Base-by-base conservation (phyloP, 1,140 invertebrate species). In the Cotesia vestalis region DNA sequence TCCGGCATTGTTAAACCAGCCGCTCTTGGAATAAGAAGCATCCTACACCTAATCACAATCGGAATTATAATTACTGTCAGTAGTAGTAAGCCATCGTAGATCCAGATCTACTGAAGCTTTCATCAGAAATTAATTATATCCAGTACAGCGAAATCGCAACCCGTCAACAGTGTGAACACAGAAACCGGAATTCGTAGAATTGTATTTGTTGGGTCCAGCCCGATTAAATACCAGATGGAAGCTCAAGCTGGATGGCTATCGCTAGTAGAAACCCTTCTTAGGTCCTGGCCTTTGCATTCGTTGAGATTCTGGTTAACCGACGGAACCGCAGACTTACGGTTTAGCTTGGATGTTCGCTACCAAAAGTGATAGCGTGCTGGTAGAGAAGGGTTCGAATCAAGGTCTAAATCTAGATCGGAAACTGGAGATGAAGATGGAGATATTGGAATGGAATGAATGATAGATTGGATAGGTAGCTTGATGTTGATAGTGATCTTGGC, bases 261-360 rank as follows among this genome's bases (percentile, higher is more conserved):
- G 4, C 63, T 12, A 35, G 46, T 53, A 59, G 55, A 63, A 57
- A 72, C 35, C 51, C 46, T 55, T 62, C 51, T 34, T 64, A 55
- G 60, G 38, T 53, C 60, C 69, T 69, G 60, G 53, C 62, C 60
- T 73, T 69, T 74, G 67, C 35, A 46, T 70, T 70, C 68, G 61
- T 74, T 34, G 70, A 57, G 70, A 74, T 74, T 74, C 36, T 5
- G 73, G 73, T 70, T 74, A 71, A 74, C 69, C 73, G 38, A 5
- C 20, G 40, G 35, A 67, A 74, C 73, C 69, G 36, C 73, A 74
- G 73, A 71, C 63, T 69, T 53, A 71, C 68, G 53, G 73, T 55
- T 52, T 20, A n/a, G 5, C 51, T 55, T 27, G 27, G 27, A 27
- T 27, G 57, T 35, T 68, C 46, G 38, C 62, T 62, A 57, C 62